Evolutionary conservation across 2,797 vertebrate genomes (phyloP), one percentile per base, ranked within the genome.

Genomic region (Mallotus villosus): DNA sequence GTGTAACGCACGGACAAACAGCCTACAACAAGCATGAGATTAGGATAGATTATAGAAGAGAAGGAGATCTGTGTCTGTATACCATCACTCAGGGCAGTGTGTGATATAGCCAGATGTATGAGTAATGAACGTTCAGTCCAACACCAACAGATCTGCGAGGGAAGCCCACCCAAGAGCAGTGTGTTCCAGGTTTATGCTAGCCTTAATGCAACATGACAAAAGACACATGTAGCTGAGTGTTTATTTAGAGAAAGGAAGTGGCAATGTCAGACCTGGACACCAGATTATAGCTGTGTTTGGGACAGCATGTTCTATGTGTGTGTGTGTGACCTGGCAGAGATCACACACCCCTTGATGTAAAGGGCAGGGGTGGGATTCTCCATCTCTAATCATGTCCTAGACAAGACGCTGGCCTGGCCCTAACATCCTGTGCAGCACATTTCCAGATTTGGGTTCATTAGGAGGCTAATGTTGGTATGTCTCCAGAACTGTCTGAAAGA

Each of bases 91-190:
- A 72, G 55, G 14, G 67, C 51, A 55, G 51, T 55, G 51, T 55
- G 51, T 55, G 51, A 55, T 5, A n/a, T n/a, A 55, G 19, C 67
- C 83, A 82, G 84, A 87, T 86, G 85, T 72, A 63, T 12, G 22
- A 73, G 76, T 78, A 67, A 29, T 25, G 9, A 7, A 27, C 2
- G 14, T 62, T 25, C 27, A 27, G 24, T 46, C 49, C 24, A 67
- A 51, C 49, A 17, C 65, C 25, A 80, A 82, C 53, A 64, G 27
- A 80, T 73, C 57, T 75, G 63, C 51, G 27, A 24, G 21, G 7
- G 6, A 62, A 57, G 90, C 87, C 89, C 92, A 93, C 90, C 86
- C 88, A 90, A 76, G 82, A 53, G 78, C 81, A 34, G 60, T 19
- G 29, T 12, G 72, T 86, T 87, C 71, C 73, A 77, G 70, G 74